Evolutionary conservation across 2,888 invertebrate genomes (phyloP), one percentile per base, ranked within the genome.

Genomic region (Epistrophella euchroma): DNA sequence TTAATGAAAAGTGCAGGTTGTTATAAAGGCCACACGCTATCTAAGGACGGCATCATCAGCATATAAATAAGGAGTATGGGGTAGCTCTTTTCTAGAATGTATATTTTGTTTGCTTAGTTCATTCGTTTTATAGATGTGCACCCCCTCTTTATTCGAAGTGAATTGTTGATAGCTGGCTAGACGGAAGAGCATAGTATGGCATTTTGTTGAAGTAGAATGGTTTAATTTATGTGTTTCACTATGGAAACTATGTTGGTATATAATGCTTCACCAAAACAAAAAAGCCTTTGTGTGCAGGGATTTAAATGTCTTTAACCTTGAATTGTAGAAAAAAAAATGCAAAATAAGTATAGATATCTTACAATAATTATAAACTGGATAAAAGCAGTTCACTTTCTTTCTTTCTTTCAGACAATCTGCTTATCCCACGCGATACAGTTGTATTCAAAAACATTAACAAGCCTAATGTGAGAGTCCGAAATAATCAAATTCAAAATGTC

Each of bases 371-470:
- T 6, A 2, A 43, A 43, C 5, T 43, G 45, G 66, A 84, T 76
- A 73, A 70, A 37, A 11, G 32, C 62, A 40, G 37, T n/a, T 66
- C 15, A 19, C 28, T 64, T 75, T 73, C 17, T 64, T 72, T 37
- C 15, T 52, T 58, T 73, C 52, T 77, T 77, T 37, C 74, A 86
- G 86, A 86, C 86, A 86, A 86, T 86, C 86, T 86, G 86, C 77
- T 86, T 82, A 78, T 71, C 40, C 74, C 76, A 86, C 82, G 73
- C 77, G 56, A 78, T 66, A 71, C 45, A 66, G 55, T 81, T 66
- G 32, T 66, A 47, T 52, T 64, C 37, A 56, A 0, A 50, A 77
- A 58, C 28, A 78, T 58, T 73, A 50, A 52, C 55, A 70, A 81
- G 82, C 74, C 86, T 74, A 35, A 86, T 86, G 86, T 86, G 86